Conservation (phyloP, 2,113 vertebrate species). For the Xenus cinereus region DNA sequence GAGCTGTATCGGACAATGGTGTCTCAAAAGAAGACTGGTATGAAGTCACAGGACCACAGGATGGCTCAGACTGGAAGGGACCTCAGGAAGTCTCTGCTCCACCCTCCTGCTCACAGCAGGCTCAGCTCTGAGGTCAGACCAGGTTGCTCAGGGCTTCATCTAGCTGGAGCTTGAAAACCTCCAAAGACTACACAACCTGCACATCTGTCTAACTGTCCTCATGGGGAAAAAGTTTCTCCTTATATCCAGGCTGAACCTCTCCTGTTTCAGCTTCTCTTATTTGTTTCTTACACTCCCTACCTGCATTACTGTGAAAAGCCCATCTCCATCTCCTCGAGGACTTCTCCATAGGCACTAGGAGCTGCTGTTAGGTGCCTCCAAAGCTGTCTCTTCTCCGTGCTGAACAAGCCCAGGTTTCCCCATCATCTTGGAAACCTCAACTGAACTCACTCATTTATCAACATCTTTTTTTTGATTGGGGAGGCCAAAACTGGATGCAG, state of each 20-base stretch:
- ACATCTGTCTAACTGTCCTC: neutral
- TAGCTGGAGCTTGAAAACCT: neutral
- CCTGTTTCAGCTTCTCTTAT: neutral
- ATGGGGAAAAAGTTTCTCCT: neutral
- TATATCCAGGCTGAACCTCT: neutral
- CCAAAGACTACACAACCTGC: neutral
- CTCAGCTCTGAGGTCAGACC: neutral
- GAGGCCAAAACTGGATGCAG: neutral
- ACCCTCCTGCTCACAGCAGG: neutral
- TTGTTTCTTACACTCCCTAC: neutral
- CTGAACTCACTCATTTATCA: neutral
- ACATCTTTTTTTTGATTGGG: neutral
- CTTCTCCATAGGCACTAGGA: neutral
- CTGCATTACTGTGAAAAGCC: neutral
- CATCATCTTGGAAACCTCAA: neutral
- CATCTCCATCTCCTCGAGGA: neutral
- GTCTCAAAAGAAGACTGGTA: neutral
- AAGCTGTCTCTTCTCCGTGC: neutral
- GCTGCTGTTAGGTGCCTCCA: neutral
- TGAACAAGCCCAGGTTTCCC: neutral
- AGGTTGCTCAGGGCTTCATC: neutral
- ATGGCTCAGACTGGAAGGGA: neutral
- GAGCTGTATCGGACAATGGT: neutral
- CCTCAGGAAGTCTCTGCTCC: neutral
- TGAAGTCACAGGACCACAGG: neutral